Evolutionary conservation across 2,888 invertebrate genomes (phyloP), one percentile per base, ranked within the genome.

Genomic region (Lithodes maja): DNA sequence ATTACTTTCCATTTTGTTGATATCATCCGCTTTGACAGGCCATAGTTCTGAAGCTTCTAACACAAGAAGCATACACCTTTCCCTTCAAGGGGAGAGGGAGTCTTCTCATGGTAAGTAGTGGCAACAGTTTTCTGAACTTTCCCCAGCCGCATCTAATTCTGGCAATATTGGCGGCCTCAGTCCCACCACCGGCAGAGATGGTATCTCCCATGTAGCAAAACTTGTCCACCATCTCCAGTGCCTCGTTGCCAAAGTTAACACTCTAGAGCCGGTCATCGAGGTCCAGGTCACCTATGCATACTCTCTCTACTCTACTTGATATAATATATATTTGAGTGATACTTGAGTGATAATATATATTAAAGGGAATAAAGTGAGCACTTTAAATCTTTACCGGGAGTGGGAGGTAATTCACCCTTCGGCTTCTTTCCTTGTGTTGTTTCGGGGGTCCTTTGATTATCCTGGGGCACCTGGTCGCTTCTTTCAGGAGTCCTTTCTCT

Each of bases 181-280:
- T 12, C 61, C 61, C 61, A 61, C 61, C 61, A 61, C 61, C 61
- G 12, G 12, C 61, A 61, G 61, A 61, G 61, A 61, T 61, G 61
- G 61, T 7, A 61, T 33, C 33, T 33, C 33, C 33, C 33, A 33
- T 33, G 61, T 12, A 61, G 61, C 61, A 61, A 61, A 61, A 5
- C 61, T 61, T 61, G 61, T 61, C 61, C 61, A 61, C 61, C 61
- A 61, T 61, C 61, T 61, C 61, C 61, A 61, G 61, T 61, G 61
- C 12, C 61, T 61, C 61, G 12, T 12, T 61, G 61, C 61, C 61
- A 61, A 12, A 61, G 61, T 61, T 61, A 5, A 61, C 61, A 61
- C 61, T 61, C 61, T 61, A 5, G 12, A 61, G 61, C 61, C 61
- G 12, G 61, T 61, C 61, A 61, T 61, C 12, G 7, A 61, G 61